phyloP scores from a whole-genome alignment of 2,113 vertebrate genomes.

The Strix aluco region DNA sequence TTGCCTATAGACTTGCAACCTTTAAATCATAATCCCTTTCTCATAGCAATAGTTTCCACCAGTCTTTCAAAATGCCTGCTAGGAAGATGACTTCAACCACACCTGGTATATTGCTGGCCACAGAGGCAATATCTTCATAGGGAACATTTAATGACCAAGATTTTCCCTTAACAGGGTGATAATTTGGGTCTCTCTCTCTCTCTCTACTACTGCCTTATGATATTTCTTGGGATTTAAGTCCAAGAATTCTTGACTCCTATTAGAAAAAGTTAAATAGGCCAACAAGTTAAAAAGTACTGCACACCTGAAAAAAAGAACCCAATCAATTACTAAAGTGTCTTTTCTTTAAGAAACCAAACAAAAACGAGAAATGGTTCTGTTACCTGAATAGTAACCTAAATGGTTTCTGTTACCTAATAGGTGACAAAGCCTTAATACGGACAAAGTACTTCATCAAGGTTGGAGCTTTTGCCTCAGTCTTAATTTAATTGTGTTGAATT shows the following conservation, averaged over 20 bases:
- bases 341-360: background rate
- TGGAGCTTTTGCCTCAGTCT: background rate
- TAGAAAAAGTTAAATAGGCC: background rate
- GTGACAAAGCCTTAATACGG: background rate
- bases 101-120: background rate
- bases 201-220: background rate
- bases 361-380: background rate
- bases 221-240: background rate
- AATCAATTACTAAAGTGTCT: fast-evolving
- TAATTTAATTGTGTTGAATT: background rate
- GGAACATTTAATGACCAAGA: background rate
- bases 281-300: background rate
- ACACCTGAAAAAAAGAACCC: background rate
- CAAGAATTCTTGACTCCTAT: background rate
- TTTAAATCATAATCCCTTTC: background rate
- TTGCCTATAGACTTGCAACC: background rate
- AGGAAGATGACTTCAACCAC: background rate
- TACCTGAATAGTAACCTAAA: background rate
- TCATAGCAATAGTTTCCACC: background rate
- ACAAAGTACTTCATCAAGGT: background rate
- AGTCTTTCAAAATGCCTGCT: background rate
- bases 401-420: background rate
- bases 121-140: background rate
- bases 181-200: background rate
- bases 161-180: background rate